Conservation (phyloP, 2,113 vertebrate genomes). For the Oreotrochilus melanogaster region DNA sequence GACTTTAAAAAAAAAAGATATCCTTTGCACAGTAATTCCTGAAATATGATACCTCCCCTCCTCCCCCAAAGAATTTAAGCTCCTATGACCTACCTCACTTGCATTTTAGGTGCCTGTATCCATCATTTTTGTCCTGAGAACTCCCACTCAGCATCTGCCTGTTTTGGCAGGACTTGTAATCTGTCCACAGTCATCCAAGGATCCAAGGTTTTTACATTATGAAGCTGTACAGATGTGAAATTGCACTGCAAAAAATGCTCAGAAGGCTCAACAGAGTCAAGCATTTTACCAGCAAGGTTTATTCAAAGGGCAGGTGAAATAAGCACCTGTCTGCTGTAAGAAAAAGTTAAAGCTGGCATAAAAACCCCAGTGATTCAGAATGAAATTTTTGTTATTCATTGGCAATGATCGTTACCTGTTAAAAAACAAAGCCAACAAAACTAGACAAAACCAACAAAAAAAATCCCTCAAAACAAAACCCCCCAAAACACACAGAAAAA, state of each 20-base stretch:
- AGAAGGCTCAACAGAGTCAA: neutral
- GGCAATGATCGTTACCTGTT: neutral
- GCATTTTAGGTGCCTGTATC: slow-evolving; percentile 36
- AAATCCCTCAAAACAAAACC: too few species aligned
- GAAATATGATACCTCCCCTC: slow-evolving; percentile 16
- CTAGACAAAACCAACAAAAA: too few species aligned
- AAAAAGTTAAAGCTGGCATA: neutral
- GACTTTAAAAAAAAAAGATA: slow-evolving; percentile 11
- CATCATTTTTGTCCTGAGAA: slow-evolving; percentile 35
- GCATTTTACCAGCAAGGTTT: slow-evolving; percentile 25
- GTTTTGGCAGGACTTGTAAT: slow-evolving; percentile 37
- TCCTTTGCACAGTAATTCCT: slow-evolving; percentile 24
- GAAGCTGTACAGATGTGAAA: neutral
- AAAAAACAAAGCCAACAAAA: neutral
- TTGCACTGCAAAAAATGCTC: slow-evolving; percentile 24
- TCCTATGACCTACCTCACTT: slow-evolving; percentile 20
- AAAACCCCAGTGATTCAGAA: neutral
- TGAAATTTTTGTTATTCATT: neutral
- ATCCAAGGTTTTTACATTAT: slow-evolving; percentile 57
- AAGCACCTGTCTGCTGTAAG: slow-evolving; percentile 30
- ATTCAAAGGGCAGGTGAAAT: slow-evolving; percentile 48
- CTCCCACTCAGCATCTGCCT: slow-evolving; percentile 70
- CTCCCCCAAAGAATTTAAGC: neutral
- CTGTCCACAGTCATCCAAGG: neutral
- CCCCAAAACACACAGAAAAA: too few species aligned